Base-by-base conservation (phyloP, 2,113 vertebrate genomes). In the Prionailurus bengalensis region DNA sequence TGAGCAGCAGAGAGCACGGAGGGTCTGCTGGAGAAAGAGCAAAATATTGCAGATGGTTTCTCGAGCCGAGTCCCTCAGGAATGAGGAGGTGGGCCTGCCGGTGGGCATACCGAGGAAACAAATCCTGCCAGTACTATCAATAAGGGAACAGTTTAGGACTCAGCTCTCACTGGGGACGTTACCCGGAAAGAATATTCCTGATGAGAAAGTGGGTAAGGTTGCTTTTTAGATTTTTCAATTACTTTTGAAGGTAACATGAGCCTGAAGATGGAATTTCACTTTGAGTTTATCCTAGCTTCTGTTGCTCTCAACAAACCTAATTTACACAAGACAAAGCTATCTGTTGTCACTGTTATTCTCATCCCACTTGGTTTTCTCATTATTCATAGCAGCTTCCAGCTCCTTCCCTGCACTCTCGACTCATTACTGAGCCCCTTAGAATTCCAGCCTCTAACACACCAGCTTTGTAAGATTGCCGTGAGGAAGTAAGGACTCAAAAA, bases 201-300 rank as follows among this genome's bases (percentile, higher is more conserved):
- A 98, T 98, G 97, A 98, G 83, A 97, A 97, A 98, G 94, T 92
- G 87, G 76, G 92, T 98, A 98, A 81, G 95, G 97, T 98, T 98
- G 97, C 97, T 98, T 98, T 97, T 74, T 96, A 97, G 93, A 86
- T 98, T 98, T 98, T 98, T 98, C 95, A 71, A 91, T 98, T 95
- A 92, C 97, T 98, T 98, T 97, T 97, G 98, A 95, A 98, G 45
- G 99, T 98, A 99, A 98, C 89, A 92, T 81, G 97, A 99, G 85
- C 98, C 95, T 88, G 92, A 48, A 98, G 98, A 97, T 98, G 98
- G 97, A 98, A 84, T 97, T 98, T 94, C 97, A 97, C 95, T 97
- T 96, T 95, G 96, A 97, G 96, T 98, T 98, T 98, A 97, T 96
- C 92, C 95, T 97, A 97, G 98, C 91, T 98, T 97, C 97, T 91